phyloP scores from a whole-genome alignment of 2,113 vertebrate genomes.

The Crotalus tigris region DNA sequence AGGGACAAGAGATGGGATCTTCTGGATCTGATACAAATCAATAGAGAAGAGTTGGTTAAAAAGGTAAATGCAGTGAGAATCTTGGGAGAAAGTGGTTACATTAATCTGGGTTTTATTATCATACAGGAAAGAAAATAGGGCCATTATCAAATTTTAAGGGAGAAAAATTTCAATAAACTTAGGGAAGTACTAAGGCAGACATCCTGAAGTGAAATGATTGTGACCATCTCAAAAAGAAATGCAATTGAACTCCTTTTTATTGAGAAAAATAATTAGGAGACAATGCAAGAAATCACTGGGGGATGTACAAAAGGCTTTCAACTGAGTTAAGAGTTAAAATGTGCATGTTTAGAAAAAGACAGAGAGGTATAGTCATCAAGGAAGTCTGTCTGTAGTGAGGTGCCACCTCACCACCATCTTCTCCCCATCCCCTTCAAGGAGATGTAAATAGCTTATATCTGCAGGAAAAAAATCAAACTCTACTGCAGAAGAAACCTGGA shows the following conservation, averaged over 20 bases:
- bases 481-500: background rate
- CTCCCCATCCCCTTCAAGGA: background rate
- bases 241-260: background rate
- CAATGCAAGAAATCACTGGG: background rate
- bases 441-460: background rate
- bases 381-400: background rate
- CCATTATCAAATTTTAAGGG: background rate
- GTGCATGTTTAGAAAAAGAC: background rate
- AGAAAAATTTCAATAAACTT: background rate
- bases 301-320: background rate
- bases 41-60: background rate
- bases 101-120: no score
- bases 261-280: background rate
- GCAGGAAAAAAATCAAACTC: background rate
- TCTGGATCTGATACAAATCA: background rate
- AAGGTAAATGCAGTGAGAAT: background rate
- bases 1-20: background rate
- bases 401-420: background rate
- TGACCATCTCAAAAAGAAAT: background rate
- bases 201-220: background rate
- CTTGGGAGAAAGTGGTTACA: no score
- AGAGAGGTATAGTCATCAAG: background rate
- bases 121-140: background rate
- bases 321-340: background rate
- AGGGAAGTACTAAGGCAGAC: background rate